Evolutionary conservation across 1,140 invertebrate genomes (phyloP), one percentile per base, ranked within the genome.

Genomic region (Diorhabda elongata): DNA sequence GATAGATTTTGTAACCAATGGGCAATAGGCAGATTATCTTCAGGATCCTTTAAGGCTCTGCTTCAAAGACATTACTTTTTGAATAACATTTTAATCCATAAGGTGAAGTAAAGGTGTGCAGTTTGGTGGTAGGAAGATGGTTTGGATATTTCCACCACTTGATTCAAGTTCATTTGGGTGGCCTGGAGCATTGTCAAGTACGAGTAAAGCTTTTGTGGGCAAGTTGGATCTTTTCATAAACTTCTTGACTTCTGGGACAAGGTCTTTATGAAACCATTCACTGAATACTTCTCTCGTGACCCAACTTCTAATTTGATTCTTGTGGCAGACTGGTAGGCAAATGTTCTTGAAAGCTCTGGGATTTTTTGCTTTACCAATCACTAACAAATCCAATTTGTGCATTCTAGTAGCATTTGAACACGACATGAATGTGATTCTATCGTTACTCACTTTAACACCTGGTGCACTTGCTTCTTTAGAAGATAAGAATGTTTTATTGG

Each of bases 41-140:
- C 26, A 26, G 26, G 26, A 26, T 26, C 26, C 26, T 26, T 26
- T 26, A 26, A 26, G 26, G 26, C 26, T 26, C 26, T 26, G 26
- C 26, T 26, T 26, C 26, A 52, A 52, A 5, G 63, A 42, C 47
- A 56, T 52, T 47, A 64, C 5, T 41, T 52, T 64, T 52, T 56
- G 62, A 11, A 52, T 64, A 52, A 52, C 45, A 57, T 64, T 41
- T 64, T 52, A 11, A 64, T 64, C 45, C 45, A 64, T 52, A 3
- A 9, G 45, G 11, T 64, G 47, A 44, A 47, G 9, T 64, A 56
- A 64, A 64, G 47, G 62, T 64, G 62, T 64, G 62, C 45, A 64
- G 41, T 85, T 84, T 57, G 81, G 72, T 42, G 84, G 82, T 8
- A 85, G 72, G 76, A 81, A 84, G 7, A 64, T 61, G 44, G 66